Conservation (phyloP, 2,888 invertebrate genomes). For the Pseudoips prasinana region DNA sequence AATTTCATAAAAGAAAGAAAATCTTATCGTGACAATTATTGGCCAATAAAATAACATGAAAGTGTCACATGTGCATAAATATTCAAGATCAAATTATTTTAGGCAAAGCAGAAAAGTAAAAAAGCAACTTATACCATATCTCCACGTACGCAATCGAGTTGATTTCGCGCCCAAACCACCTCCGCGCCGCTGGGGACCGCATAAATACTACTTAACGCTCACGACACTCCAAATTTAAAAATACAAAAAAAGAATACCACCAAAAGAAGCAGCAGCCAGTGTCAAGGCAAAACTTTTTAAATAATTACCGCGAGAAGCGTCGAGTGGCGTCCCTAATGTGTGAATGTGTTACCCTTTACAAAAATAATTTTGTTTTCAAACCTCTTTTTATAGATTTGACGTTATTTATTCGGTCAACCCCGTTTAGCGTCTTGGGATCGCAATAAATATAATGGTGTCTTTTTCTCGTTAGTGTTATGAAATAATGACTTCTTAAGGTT, state of each 20-base stretch:
- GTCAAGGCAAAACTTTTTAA: constrained; percentile 49
- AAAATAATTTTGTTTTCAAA: constrained; percentile 73
- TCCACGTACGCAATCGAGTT: constrained; percentile 34
- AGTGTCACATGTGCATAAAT: too few relatives aligned
- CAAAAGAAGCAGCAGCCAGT: constrained; percentile 37
- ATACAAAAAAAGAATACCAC: constrained; percentile 44
- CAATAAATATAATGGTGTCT: constrained; percentile 39
- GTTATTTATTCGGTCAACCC: constrained; percentile 67
- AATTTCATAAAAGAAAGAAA: too few relatives aligned
- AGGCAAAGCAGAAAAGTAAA: constrained; percentile 9
- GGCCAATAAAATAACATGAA: too few relatives aligned
- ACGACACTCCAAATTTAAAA: constrained; percentile 67
- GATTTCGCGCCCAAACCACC: constrained; percentile 52
- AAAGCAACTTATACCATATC: constrained; percentile 26
- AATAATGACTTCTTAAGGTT: constrained; percentile 30
- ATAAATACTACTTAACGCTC: constrained; percentile 79
- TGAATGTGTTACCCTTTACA: constrained; percentile 57
- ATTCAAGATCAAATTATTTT: too few relatives aligned
- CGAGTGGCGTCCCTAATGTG: constrained; percentile 77
- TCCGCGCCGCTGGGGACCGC: constrained; percentile 72
- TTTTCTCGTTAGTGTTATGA: constrained; percentile 49
- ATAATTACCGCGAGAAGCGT: constrained; percentile 69
- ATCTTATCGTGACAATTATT: too few relatives aligned
- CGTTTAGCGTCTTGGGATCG: constrained; percentile 30
- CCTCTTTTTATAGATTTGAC: constrained; percentile 71